Percentiles rank a stretch among this genome's conserved stretches.
phyloP scores from a whole-genome alignment of 2,888 invertebrate genomes.

The Oscheius sp. region DNA sequence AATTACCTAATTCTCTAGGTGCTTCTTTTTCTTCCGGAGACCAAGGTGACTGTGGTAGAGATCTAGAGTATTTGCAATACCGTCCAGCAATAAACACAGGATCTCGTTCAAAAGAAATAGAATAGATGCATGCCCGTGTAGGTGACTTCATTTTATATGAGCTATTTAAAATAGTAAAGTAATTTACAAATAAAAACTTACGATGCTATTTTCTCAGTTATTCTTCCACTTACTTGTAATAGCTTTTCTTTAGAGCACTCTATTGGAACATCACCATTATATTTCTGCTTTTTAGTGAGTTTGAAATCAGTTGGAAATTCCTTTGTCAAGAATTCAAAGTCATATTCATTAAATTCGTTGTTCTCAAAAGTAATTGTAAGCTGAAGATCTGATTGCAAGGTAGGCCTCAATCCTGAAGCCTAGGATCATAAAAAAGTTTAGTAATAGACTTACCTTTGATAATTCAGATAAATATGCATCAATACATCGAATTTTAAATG shows the following conservation, averaged over 20 bases:
- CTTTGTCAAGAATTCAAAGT: conserved; percentile 52
- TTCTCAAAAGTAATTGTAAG: conserved; percentile 65
- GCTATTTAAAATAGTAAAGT: conserved; percentile 26
- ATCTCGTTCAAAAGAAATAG: conserved; percentile 59
- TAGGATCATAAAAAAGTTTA: conserved; percentile 15
- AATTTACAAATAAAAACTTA: conserved; percentile 15
- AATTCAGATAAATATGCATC: conserved; percentile 50
- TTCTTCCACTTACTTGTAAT: conserved; percentile 38
- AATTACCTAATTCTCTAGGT: conserved; percentile 49
- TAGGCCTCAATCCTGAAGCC: conserved; percentile 62
- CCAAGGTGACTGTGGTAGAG: conserved; percentile 94
- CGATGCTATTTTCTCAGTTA: conserved; percentile 35
- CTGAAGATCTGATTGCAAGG: conserved; percentile 62
- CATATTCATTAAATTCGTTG: conserved; percentile 57
- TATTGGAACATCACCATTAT: background rate
- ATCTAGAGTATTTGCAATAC: conserved; percentile 85
- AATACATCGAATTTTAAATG: conserved; percentile 56
- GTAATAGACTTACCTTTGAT: conserved; percentile 33
- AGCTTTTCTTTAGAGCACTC: conserved; percentile 46
- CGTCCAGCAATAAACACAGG: conserved; percentile 72
- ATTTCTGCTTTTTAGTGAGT: conserved; percentile 1
- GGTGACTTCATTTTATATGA: conserved; percentile 54
- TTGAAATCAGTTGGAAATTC: conserved; percentile 57
- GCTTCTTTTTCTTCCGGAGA: conserved; percentile 74
- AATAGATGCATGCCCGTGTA: conserved; percentile 47